A percentile compares a stretch with the other conserved stretches of the same genome.
These are phyloP conservation scores for Isichthys henryi DNA, from an alignment of 2,113 vertebrate species.

Conservation along the genomic window DNA sequence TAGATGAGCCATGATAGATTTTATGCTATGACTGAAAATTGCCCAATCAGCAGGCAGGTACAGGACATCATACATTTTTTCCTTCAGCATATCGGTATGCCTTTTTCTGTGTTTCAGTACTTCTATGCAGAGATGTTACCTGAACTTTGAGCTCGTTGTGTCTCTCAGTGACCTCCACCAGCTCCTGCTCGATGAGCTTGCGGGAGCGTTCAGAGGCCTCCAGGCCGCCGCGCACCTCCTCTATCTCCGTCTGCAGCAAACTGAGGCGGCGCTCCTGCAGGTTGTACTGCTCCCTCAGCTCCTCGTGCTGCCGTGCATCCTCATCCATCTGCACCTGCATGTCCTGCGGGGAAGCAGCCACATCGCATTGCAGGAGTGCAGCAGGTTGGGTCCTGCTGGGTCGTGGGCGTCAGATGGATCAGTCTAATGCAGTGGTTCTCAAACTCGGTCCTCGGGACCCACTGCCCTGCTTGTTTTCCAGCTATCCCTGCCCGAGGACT, in stretches of 20 bases:
- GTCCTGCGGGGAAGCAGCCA: conserved; percentile 42
- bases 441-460: too few relatives aligned
- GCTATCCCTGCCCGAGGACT: too few relatives aligned
- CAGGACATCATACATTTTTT: neutral
- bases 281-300: conserved; percentile 60
- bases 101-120: neutral
- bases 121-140: conserved; percentile 17
- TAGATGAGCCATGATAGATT: neutral
- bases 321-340: conserved; percentile 57
- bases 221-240: conserved; percentile 47
- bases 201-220: conserved; percentile 52
- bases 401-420: neutral
- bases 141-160: conserved; percentile 52
- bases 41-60: neutral
- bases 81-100: neutral
- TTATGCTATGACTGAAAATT: neutral
- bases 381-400: neutral
- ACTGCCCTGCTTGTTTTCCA: too few relatives aligned
- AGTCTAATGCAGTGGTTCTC: neutral
- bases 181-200: conserved; percentile 56
- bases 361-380: neutral
- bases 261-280: conserved; percentile 57
- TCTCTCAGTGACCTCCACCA: conserved; percentile 51
- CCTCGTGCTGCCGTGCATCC: conserved; percentile 48
- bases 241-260: conserved; percentile 48